Percentiles rank a stretch among this genome's conserved stretches.
Conservation (phyloP, 2,113 vertebrate species). For the Percopsis transmontana region DNA sequence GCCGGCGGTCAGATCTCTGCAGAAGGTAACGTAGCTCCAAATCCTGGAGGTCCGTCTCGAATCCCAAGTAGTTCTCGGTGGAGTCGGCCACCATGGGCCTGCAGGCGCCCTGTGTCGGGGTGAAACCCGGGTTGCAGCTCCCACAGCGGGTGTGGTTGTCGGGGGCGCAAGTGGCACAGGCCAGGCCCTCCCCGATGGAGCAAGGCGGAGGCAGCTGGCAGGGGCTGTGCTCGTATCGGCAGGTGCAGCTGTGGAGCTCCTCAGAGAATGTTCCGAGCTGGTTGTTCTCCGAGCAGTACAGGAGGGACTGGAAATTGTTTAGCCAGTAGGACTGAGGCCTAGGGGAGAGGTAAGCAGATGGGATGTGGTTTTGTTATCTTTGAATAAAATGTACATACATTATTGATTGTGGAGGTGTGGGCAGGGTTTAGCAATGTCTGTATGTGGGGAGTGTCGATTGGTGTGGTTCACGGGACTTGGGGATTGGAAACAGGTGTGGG, state of each 20-base stretch:
- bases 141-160: constrained; percentile 96
- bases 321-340: constrained; percentile 93
- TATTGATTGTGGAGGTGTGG: background rate
- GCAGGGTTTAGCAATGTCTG: no score
- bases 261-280: constrained; percentile 92
- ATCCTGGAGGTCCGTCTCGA: constrained; percentile 95
- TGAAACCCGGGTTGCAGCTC: constrained; percentile 88
- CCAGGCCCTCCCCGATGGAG: constrained; percentile 81
- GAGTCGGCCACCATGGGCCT: constrained; percentile 93
- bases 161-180: constrained; percentile 82
- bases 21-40: constrained; percentile 90
- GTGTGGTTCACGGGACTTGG: no score
- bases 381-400: no score
- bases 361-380: background rate
- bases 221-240: constrained; percentile 86
- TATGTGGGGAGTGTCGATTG: no score
- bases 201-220: constrained; percentile 88
- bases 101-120: constrained; percentile 88
- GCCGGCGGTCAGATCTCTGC: constrained; percentile 88
- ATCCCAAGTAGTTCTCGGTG: constrained; percentile 94
- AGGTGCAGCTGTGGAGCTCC: constrained; percentile 90
- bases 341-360: constrained; percentile 24
- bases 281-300: constrained; percentile 96
- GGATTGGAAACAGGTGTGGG: no score
- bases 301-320: constrained; percentile 90